Evolutionary conservation across 2,888 invertebrate species (phyloP).

Genomic region (Xylota segnis): DNA sequence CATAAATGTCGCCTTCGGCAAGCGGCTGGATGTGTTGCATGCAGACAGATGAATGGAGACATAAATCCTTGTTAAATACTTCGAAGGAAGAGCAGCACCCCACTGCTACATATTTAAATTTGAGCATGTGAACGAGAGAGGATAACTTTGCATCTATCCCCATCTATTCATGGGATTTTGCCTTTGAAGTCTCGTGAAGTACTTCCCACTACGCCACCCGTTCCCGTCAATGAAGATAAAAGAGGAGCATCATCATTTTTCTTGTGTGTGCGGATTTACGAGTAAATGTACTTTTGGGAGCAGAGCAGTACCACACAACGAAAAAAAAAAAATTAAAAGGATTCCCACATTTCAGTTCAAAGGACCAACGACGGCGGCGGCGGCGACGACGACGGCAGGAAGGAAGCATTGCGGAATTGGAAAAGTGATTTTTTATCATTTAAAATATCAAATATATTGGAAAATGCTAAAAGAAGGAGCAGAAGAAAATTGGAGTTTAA

Average conservation of each 20-base stretch:
- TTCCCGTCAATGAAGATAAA: conserved; percentile 71
- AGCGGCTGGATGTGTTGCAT: not conserved
- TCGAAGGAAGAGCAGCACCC: conserved; percentile 21
- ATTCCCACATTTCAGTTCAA: conserved; percentile 73
- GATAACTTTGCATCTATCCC: conserved; percentile 72
- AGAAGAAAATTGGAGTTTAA: conserved; percentile 57
- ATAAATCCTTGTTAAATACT: conserved; percentile 76
- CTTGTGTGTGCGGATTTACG: conserved; percentile 74
- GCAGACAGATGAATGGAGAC: conserved; percentile 74
- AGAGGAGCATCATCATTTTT: conserved; percentile 76
- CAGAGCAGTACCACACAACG: conserved; percentile 12
- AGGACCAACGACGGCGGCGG: conserved; percentile 49
- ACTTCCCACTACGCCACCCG: conserved; percentile 1
- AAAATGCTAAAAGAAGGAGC: conserved; percentile 47
- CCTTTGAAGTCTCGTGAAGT: conserved; percentile 66
- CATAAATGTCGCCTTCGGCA: conserved; percentile 49
- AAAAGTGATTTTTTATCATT: conserved; percentile 77
- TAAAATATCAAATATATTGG: conserved; percentile 77
- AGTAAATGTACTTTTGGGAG: conserved; percentile 72
- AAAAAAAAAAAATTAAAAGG: conserved; percentile 26
- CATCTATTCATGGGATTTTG: conserved; percentile 70
- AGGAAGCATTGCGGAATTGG: conserved; percentile 74
- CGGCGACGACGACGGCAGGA: conserved; percentile 38
- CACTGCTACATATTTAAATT: conserved; percentile 66
- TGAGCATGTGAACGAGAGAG: conserved; percentile 7